Conservation (phyloP, 2,888 invertebrate species). For the Ophion ventricosus region DNA sequence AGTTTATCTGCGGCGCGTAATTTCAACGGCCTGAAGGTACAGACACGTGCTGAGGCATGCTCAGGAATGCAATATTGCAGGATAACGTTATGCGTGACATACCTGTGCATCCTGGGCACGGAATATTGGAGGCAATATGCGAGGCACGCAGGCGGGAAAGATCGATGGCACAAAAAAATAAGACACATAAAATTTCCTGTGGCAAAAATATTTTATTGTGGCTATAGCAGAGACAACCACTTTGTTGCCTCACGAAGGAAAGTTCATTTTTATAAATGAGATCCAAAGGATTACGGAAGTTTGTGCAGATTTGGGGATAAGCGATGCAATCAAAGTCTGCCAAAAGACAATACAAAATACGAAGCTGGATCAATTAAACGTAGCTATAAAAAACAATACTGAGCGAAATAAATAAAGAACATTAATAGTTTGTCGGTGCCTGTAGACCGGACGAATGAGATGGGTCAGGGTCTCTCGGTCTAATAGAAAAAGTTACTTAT, state of each 20-base stretch:
- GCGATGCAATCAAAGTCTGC: too few relatives aligned
- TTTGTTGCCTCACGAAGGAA: too few relatives aligned
- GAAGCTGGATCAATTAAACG: too few relatives aligned
- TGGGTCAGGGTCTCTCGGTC: too few relatives aligned
- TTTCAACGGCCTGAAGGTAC: conserved; percentile 30
- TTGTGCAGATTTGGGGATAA: too few relatives aligned
- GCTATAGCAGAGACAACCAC: neutral
- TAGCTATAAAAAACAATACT: too few relatives aligned
- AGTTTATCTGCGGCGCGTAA: conserved; percentile 19
- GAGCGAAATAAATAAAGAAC: too few relatives aligned
- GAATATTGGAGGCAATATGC: conserved; percentile 28
- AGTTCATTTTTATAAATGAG: too few relatives aligned
- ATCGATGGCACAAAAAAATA: conserved; percentile 5
- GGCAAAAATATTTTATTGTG: conserved; percentile 22
- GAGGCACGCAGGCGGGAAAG: neutral
- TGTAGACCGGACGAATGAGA: too few relatives aligned
- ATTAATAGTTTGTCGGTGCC: too few relatives aligned
- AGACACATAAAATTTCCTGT: conserved; percentile 7
- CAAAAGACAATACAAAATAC: too few relatives aligned
- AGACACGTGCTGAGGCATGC: conserved; percentile 22
- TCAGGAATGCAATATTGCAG: conserved; percentile 34
- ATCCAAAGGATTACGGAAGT: neutral
- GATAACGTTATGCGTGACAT: conserved; percentile 24
- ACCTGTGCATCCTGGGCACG: conserved; percentile 18
- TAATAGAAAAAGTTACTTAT: too few relatives aligned